Base-by-base conservation (phyloP, 2,797 vertebrate species). In the Trachops cirrhosus region DNA sequence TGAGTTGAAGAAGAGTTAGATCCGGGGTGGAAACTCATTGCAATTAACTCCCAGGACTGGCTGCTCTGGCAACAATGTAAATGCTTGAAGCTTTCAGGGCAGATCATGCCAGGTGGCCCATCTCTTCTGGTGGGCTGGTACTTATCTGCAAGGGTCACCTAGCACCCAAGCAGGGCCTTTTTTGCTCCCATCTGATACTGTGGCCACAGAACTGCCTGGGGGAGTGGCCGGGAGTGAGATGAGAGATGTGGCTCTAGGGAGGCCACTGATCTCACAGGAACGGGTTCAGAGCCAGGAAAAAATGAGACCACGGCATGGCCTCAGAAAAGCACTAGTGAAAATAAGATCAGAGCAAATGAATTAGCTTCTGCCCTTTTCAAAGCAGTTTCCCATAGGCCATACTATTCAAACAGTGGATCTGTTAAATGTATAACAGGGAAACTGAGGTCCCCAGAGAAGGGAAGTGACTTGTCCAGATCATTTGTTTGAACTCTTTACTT, bases 301-400 rank as follows among this genome's bases (percentile, higher is more conserved):
- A 54, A n/a, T 14, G 80, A 85, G 73, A 50, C 52, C 18, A 29
- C 3, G 44, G 59, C 44, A 10, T 34, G 48, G 73, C 34, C 50
- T 89, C 75, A 34, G 94, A 71, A 82, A 91, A 73, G 57, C 64
- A 85, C 18, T 8, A 37, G 41, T 0, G 6, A 88, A 73, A 52
- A 46, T 4, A 71, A 83, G 14, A 29, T 50, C 82, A 57, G 71
- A 84, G 74, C 85, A 41, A 26, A 21, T 5, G 46, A 46, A 41
- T 44, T 16, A 4, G 39, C 16, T 44, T 88, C 83, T 80, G 64
- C 59, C 73, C 82, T 22, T 74, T 39, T 39, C 26, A 48, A 11
- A 62, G 86, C 54, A 2, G 32, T 44, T 79, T 46, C 70, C 62
- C 16, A 1, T 6, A 46, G 9, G 37, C 41, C 41, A 1, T 15